Conservation (phyloP, 2,113 vertebrate species). For the Saguinus imperator region DNA sequence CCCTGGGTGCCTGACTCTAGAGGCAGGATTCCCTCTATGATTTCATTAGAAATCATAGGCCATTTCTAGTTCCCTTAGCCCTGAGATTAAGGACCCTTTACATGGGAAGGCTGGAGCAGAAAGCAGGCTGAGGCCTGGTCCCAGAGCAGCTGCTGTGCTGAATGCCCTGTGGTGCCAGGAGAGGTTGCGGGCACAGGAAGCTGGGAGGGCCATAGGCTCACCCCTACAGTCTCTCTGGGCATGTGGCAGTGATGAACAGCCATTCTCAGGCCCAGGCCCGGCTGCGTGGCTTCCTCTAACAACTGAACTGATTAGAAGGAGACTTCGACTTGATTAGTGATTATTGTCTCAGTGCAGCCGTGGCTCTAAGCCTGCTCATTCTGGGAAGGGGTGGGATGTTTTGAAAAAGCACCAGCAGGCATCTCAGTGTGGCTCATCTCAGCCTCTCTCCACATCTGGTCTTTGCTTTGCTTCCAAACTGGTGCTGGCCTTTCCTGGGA, state of each 20-base stretch:
- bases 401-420: conserved; percentile 77
- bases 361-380: conserved; percentile 80
- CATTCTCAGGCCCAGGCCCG: conserved; percentile 50
- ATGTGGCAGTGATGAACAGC: neutral
- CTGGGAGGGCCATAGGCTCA: fast-evolving
- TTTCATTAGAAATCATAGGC: too few relatives aligned
- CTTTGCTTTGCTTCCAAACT: conserved; percentile 45
- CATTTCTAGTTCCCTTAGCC: neutral
- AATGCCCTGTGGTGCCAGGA: neutral
- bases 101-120: neutral
- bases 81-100: neutral
- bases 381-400: conserved; percentile 62
- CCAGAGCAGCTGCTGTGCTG: neutral
- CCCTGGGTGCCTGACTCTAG: neutral
- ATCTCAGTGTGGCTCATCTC: conserved; percentile 52
- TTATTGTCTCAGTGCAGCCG: conserved; percentile 75
- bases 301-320: conserved; percentile 85
- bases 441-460: conserved; percentile 66
- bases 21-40: neutral
- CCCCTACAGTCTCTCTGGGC: neutral
- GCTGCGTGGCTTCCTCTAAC: conserved; percentile 75
- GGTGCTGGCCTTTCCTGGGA: neutral
- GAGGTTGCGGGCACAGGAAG: neutral
- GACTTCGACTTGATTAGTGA: conserved; percentile 85
- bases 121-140: neutral